Conservation (phyloP, 2,888 invertebrate species). For the Orthonychiurus folsomi region DNA sequence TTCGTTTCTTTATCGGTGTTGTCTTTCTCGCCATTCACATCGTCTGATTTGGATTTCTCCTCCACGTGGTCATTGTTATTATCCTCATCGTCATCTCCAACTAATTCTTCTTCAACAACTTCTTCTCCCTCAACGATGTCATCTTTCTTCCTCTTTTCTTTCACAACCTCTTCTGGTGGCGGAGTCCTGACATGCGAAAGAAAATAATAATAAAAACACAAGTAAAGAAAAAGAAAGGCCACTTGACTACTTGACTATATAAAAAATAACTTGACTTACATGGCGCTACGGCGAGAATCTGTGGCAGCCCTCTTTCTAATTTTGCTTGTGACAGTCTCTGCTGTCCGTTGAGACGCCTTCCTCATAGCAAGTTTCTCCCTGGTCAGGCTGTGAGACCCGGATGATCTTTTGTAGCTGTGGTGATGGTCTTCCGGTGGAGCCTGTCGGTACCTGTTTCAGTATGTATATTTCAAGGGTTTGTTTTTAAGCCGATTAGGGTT, state of each 20-base stretch:
- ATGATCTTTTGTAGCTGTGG: conserved; percentile 3
- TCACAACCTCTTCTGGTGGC: conserved; percentile 9
- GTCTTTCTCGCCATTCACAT: conserved; percentile 1
- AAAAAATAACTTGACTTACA: too few relatives aligned
- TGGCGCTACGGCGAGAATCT: not conserved
- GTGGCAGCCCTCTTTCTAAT: conserved; percentile 1
- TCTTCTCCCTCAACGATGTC: conserved; percentile 5
- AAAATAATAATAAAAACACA: not conserved
- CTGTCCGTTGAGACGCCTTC: not conserved
- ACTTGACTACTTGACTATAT: not conserved
- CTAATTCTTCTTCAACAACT: conserved; percentile 9
- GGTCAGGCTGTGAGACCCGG: not conserved
- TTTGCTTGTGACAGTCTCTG: not conserved
- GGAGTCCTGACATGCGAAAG: not conserved
- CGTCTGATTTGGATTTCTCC: conserved; percentile 5
- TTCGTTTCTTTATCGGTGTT: not conserved
- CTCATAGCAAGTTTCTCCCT: not conserved
- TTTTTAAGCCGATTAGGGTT: too few relatives aligned
- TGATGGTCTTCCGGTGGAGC: conserved; percentile 40
- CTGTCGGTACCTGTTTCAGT: conserved; percentile 31
- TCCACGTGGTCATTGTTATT: too few relatives aligned
- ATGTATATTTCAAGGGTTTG: too few relatives aligned
- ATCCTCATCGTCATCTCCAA: conserved; percentile 6
- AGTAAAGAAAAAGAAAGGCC: not conserved
- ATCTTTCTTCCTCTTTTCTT: not conserved